phyloP scores from a whole-genome alignment of 2,888 invertebrate species.

The Drosophila robusta region DNA sequence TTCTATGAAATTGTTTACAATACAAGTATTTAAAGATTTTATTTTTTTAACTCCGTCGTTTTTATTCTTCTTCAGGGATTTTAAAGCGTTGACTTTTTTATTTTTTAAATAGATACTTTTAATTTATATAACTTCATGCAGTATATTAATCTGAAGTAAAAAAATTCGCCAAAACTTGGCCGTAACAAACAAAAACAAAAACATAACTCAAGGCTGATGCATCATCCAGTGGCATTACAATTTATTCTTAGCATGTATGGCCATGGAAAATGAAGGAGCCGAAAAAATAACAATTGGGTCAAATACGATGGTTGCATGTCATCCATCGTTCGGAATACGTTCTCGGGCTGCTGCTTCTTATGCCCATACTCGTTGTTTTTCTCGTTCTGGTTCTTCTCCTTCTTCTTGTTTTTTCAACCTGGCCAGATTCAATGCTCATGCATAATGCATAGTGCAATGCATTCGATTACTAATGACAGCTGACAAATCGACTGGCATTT shows the following conservation, averaged over 20 bases:
- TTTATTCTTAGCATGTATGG: slow-evolving; percentile 63
- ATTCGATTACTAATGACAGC: slow-evolving; percentile 34
- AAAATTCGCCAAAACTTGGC: slow-evolving; percentile 9
- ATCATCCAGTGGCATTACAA: slow-evolving; percentile 46
- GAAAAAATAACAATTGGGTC: slow-evolving; percentile 52
- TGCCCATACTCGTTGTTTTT: neutral
- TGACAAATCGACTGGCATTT: slow-evolving; percentile 43
- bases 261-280: slow-evolving; percentile 46
- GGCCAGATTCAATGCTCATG: slow-evolving; percentile 22
- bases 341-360: slow-evolving; percentile 7
- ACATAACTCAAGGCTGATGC: slow-evolving; percentile 53
- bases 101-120: no score
- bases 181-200: neutral
- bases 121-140: no score
- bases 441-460: slow-evolving; percentile 20
- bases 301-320: slow-evolving; percentile 48
- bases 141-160: no score
- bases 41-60: no score
- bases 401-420: neutral
- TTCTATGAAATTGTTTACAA: no score
- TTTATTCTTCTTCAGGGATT: no score
- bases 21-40: no score
- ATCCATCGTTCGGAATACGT: slow-evolving; percentile 11
- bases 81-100: no score
- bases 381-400: neutral